Percentiles rank a stretch among this genome's conserved stretches.
These are phyloP conservation scores for Apostichopus californicus DNA, from an alignment of 35 echinoderm and acorn worm genomes.

Conservation along the genomic window DNA sequence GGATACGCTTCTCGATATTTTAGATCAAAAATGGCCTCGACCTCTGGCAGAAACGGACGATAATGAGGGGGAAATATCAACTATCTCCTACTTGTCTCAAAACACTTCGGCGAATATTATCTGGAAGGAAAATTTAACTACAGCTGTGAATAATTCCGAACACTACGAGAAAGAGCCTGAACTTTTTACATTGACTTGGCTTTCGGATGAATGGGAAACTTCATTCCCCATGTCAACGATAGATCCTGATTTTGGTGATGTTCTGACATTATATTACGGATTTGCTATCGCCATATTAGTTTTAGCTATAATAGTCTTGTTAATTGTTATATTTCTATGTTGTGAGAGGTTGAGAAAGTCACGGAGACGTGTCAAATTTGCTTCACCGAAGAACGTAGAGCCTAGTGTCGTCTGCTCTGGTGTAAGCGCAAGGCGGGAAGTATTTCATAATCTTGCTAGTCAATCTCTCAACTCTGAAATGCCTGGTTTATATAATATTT, in stretches of 20 bases:
- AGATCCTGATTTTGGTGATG: not conserved
- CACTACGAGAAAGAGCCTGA: not conserved
- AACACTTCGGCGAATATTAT: not conserved
- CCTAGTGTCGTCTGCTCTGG: constrained; percentile 2
- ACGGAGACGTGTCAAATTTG: constrained; percentile 37
- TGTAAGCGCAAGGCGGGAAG: constrained; percentile 15
- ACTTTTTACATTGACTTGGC: not conserved
- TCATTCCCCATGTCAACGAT: constrained; percentile 38
- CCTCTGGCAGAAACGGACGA: not conserved
- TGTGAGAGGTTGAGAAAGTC: constrained; percentile 48
- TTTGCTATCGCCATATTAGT: constrained; percentile 37
- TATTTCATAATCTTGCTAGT: constrained; percentile 31
- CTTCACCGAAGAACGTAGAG: not conserved
- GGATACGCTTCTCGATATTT: constrained; percentile 23
- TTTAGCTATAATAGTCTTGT: constrained; percentile 39
- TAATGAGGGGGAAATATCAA: not conserved
- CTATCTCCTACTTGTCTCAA: not conserved
- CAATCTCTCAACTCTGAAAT: not conserved
- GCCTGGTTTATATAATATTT: not conserved
- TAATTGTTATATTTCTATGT: constrained; percentile 54
- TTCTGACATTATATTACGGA: constrained; percentile 48
- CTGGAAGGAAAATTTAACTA: not conserved
- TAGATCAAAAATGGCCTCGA: constrained; percentile 47
- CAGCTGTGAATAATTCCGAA: not conserved
- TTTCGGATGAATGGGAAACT: constrained; percentile 13